phyloP scores from a whole-genome alignment of 1,140 invertebrate species.

The Philaenus spumarius region DNA sequence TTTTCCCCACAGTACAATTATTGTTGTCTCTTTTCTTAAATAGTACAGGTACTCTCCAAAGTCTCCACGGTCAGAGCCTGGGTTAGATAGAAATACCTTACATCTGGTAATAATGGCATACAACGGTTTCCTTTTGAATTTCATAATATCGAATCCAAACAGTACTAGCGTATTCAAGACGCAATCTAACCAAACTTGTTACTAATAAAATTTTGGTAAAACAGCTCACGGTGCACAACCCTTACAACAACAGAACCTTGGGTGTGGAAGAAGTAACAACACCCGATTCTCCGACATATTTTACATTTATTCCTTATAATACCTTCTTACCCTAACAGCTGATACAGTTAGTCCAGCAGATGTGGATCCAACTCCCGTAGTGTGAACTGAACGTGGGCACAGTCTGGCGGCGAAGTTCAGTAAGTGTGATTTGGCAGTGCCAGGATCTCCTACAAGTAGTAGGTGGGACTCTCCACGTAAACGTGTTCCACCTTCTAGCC shows the following conservation, averaged over 20 bases:
- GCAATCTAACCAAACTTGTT: no score
- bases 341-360: constrained; percentile 84
- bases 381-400: constrained; percentile 69
- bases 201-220: no score
- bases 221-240: no score
- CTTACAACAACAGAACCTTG: background rate
- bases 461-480: constrained; percentile 77
- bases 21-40: no score
- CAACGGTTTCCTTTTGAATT: no score
- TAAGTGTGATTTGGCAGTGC: constrained; percentile 85
- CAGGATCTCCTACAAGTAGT: constrained; percentile 85
- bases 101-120: no score
- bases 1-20: no score
- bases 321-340: constrained; percentile 66
- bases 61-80: no score
- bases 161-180: no score
- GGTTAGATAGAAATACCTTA: no score
- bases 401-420: constrained; percentile 69
- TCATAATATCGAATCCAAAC: no score
- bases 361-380: constrained; percentile 80
- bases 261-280: background rate
- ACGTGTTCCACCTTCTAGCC: constrained; percentile 46
- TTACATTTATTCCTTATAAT: background rate
- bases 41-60: no score
- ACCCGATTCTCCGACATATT: background rate